Percentiles rank a stretch among this genome's conserved stretches.
phyloP scores from a whole-genome alignment of 2,888 invertebrate species.

The Campopleginae sp. region DNA sequence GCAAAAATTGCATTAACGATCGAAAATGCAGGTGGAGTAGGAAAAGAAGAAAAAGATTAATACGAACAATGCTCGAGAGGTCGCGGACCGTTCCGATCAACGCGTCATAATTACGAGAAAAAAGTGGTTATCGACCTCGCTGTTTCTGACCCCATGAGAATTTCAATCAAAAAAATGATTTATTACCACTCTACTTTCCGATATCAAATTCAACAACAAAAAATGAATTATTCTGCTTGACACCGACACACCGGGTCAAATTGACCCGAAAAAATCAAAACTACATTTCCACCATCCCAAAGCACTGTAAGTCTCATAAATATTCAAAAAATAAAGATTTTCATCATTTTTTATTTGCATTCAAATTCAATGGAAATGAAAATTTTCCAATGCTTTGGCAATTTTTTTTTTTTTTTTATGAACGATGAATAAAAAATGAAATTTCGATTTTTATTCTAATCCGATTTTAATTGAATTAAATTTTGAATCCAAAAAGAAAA shows the following conservation, averaged over 20 bases:
- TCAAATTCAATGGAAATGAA: no score
- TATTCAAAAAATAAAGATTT: no score
- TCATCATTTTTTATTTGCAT: no score
- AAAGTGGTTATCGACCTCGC: slow-evolving; percentile 53
- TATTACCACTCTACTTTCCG: not conserved
- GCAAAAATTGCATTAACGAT: slow-evolving; percentile 73
- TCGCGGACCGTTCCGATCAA: slow-evolving; percentile 43
- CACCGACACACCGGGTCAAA: not conserved
- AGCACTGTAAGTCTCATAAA: no score
- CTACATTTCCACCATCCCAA: not conserved
- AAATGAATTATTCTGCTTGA: not conserved
- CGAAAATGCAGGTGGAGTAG: slow-evolving; percentile 49
- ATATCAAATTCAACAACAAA: not conserved
- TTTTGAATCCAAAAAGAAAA: no score
- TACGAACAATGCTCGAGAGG: slow-evolving; percentile 30
- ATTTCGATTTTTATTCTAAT: no score
- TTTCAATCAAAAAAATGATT: not conserved
- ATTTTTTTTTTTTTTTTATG: no score
- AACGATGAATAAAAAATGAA: no score
- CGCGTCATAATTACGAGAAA: slow-evolving; percentile 53
- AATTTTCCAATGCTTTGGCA: no score
- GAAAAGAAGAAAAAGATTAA: slow-evolving; percentile 43
- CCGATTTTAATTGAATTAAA: no score
- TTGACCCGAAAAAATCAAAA: not conserved
- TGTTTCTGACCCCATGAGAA: not conserved